Conservation (phyloP, 2,113 vertebrate species). For the Calyptommatus sinebrachiatus region DNA sequence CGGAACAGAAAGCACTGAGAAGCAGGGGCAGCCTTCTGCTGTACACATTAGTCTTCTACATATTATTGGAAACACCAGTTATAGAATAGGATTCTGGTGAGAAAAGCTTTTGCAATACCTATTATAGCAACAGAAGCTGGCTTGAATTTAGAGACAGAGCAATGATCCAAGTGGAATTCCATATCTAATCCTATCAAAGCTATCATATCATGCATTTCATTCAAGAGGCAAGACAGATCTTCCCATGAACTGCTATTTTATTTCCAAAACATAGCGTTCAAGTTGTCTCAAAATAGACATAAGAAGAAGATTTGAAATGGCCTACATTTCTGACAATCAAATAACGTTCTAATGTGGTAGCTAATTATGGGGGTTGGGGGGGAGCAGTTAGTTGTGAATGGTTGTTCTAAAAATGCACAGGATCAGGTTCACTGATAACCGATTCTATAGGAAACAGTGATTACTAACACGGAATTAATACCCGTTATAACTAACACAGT, state of each 20-base stretch:
- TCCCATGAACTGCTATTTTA: slow-evolving; percentile 55
- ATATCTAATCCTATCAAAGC: slow-evolving; percentile 12
- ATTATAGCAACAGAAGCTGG: background rate
- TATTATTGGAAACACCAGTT: background rate
- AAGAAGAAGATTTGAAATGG: slow-evolving; percentile 58
- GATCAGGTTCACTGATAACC: too few species aligned
- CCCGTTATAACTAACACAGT: too few species aligned
- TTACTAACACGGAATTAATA: too few species aligned
- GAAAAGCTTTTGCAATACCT: slow-evolving; percentile 1
- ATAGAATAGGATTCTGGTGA: background rate
- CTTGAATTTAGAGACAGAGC: slow-evolving; percentile 11
- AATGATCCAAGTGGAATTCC: slow-evolving; percentile 32
- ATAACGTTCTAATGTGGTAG: slow-evolving; percentile 55
- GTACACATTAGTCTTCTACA: background rate
- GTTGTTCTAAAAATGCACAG: slow-evolving; percentile 8
- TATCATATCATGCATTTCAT: slow-evolving; percentile 44
- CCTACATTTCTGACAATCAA: slow-evolving; percentile 63
- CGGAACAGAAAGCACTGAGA: background rate
- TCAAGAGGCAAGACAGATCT: slow-evolving; percentile 46
- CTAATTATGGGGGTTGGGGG: background rate
- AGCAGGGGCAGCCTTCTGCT: background rate
- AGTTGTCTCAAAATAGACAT: slow-evolving; percentile 61
- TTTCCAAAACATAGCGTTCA: slow-evolving; percentile 56
- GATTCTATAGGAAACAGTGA: too few species aligned
- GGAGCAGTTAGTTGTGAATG: slow-evolving; percentile 9